Conservation (phyloP, 2,888 invertebrate species). For the Lasioglossum oenotherae region DNA sequence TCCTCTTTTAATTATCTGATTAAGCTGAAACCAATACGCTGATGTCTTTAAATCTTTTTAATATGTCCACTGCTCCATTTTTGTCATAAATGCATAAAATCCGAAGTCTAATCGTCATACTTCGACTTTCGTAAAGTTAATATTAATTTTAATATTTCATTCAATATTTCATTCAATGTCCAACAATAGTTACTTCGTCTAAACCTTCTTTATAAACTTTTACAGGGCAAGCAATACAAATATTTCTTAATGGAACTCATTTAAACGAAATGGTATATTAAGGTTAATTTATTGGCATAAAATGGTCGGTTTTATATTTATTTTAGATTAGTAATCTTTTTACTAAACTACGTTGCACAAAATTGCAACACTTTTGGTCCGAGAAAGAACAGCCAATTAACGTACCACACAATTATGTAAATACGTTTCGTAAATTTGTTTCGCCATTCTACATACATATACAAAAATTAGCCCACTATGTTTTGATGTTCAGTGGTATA, state of each 20-base stretch:
- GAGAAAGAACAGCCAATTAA: not conserved
- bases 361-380: too few species aligned
- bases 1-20: too few species aligned
- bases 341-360: too few species aligned
- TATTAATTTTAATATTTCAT: not conserved
- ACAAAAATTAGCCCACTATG: not conserved
- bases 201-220: not conserved
- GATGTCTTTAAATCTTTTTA: too few species aligned
- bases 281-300: not conserved
- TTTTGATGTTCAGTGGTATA: not conserved
- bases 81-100: too few species aligned
- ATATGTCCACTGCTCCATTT: too few species aligned
- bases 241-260: not conserved
- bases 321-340: too few species aligned
- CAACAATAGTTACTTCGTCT: not conserved
- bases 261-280: not conserved
- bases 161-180: not conserved
- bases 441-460: not conserved
- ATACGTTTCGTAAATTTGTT: not conserved
- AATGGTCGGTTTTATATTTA: too few species aligned
- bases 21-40: too few species aligned
- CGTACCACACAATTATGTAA: not conserved
- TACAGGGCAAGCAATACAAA: not conserved
- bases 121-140: not conserved
- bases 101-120: too few species aligned